Base-by-base conservation (phyloP, 2,888 invertebrate genomes). In the Hypercompe scribonia region DNA sequence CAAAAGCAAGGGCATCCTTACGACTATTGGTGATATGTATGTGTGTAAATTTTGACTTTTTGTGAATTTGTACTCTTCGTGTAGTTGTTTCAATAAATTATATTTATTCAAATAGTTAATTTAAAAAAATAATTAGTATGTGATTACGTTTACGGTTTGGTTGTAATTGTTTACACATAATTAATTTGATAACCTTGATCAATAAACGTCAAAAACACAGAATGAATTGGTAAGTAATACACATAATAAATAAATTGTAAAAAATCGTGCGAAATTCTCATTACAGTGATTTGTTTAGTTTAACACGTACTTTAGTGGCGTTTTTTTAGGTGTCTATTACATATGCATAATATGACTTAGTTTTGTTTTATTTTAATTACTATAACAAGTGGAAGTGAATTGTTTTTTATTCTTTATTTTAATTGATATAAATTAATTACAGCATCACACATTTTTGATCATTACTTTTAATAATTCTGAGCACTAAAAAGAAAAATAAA, bases 121-220 rank as follows among this genome's bases (percentile, higher is more conserved):
- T 78, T 65, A 74, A 69, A 68, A n/a, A 54, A 73, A 68, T 73
- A 72, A 76, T 75, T 78, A 75, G 50, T 67, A 75, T 81, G 79
- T 73, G 75, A 65, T 72, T 78, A 65, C 71, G 74, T 42, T 42
- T 31, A 68, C 34, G 61, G 71, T 70, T 74, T 73, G 58, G 58
- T 66, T 82, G 34, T 65, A 71, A 65, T 76, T 79, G 73, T 77
- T 77, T 79, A 78, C 70, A 74, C 75, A 68, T 65, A 79, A 76
- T 76, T 76, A 71, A 65, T 78, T 73, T 78, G 70, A 65, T 86
- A 89, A 86, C 89, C 89, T 89, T 89, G 89, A 85, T 89, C 84
- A 84, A 76, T 84, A 80, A 72, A 86, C 81, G 81, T 85, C 82
- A 82, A 81, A 77, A 80, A 72, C 65, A 74, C 72, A 79, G 72